A percentile compares a stretch with the other conserved stretches of the same genome.
phyloP scores from a whole-genome alignment of 2,888 invertebrate species.

The Diarsia mendica region DNA sequence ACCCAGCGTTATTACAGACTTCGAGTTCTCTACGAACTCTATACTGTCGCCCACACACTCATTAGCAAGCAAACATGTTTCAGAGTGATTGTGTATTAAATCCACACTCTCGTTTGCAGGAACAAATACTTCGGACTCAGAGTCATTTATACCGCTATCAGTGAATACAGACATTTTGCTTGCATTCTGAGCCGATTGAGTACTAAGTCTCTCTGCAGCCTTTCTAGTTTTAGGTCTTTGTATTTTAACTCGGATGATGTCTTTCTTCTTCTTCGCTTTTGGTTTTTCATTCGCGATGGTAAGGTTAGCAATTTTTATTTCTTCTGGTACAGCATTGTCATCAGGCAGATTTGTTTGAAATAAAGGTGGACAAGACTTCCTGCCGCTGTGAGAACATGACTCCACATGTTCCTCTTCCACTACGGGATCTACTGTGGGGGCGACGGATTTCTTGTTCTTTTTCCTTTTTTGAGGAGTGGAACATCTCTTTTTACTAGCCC shows the following conservation, averaged over 20 bases:
- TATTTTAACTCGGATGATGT: conserved; percentile 86
- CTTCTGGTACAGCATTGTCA: conserved; percentile 58
- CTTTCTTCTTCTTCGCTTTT: conserved; percentile 77
- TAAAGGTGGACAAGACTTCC: conserved; percentile 80
- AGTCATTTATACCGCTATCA: conserved; percentile 80
- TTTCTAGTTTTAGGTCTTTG: conserved; percentile 74
- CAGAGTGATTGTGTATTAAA: conserved; percentile 86
- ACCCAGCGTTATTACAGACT: conserved; percentile 77
- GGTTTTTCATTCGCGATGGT: conserved; percentile 55
- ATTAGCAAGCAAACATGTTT: conserved; percentile 82
- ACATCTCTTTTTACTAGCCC: conserved; percentile 73
- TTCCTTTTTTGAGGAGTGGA: conserved; percentile 80
- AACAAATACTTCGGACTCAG: conserved; percentile 71
- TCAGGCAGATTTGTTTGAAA: conserved; percentile 64
- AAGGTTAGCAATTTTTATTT: conserved; percentile 52
- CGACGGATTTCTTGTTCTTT: conserved; percentile 64
- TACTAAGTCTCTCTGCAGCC: conserved; percentile 43
- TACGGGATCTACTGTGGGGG: conserved; percentile 69
- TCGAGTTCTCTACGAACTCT: conserved; percentile 75
- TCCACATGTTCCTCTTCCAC: conserved; percentile 81
- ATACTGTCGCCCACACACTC: conserved; percentile 82
- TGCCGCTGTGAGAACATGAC: conserved; percentile 72
- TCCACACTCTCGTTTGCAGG: conserved; percentile 77
- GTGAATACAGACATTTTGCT: conserved; percentile 69
- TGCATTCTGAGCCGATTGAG: conserved; percentile 41